Evolutionary conservation across 64 coral and sea anemone genomes (phyloP), one percentile per base, ranked within the genome.

Genomic region (Porites australiensis): DNA sequence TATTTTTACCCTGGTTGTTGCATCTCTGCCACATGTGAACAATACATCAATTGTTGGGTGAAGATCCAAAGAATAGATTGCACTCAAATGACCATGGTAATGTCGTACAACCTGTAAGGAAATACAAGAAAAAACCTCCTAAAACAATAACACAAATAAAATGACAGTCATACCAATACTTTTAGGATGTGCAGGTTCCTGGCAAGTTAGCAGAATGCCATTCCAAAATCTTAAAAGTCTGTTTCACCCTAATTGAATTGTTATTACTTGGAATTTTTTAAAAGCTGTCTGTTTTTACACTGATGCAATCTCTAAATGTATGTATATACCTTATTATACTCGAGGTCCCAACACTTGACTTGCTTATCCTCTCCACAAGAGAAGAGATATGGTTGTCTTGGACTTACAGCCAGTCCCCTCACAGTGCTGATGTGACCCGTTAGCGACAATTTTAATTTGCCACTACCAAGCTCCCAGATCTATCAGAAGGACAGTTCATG

Each of bases 401-500:
- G 86, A 74, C 98, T 99, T 47, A 99, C 94, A 1, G 93, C 98
- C 50, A 99, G 89, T 74, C 98, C 98, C 43, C 98, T 50, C n/a
- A 99, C 98, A 64, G 98, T 99, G 65, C 98, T 99, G 44, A 99
- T 99, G 58, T 99, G 98, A 44, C 98, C 98, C 22, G 98, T 99
- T 1, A 99, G 83, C 7, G 98, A 96, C 14, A 99, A 73, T 74
- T 99, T 99, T 79, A 99, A 79, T 27, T 95, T 96, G 64, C 98
- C 98, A 75, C 98, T 99, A 77, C 94, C 98, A 59, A 99, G 92
- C 47, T 99, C 98, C 98, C 98, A 99, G 66, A 99, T 96, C 98
- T 99, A 14, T 37, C 11, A 68, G 65, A 62, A 54, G 51, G 44
- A 50, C 50, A 12, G 15, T 51, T 27, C 18, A 72, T 48, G 9